A percentile compares a stretch with the other conserved stretches of the same genome.
Evolutionary conservation across 2,113 vertebrate species (phyloP).

Genomic region (Myiagra hebetior): DNA sequence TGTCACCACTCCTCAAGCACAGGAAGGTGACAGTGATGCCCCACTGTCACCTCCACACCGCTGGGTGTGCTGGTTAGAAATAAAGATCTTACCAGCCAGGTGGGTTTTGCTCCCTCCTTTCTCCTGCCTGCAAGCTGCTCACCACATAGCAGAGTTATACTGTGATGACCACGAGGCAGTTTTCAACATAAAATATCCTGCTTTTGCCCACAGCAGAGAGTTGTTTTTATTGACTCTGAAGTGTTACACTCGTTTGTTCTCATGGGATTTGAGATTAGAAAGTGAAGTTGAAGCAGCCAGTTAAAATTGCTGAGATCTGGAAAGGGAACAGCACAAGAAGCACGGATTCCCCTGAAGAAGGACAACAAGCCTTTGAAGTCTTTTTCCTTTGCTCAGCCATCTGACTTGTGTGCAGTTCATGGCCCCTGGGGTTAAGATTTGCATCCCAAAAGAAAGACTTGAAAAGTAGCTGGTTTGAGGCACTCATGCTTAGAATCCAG

Average conservation of each 20-base stretch:
- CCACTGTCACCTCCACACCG: accelerated
- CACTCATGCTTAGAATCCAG: neutral
- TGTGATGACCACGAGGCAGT: neutral
- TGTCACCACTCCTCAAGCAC: accelerated
- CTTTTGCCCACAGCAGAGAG: neutral
- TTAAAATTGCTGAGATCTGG: conserved; percentile 35
- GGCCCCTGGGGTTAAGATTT: conserved; percentile 47
- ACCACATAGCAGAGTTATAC: neutral
- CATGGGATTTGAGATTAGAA: neutral
- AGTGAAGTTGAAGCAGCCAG: conserved; percentile 1
- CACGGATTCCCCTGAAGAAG: conserved; percentile 23
- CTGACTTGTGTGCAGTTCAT: neutral
- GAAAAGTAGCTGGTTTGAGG: conserved; percentile 33
- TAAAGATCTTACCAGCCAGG: neutral
- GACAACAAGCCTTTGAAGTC: conserved; percentile 58
- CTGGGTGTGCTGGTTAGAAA: neutral
- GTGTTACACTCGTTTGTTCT: neutral
- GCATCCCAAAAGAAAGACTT: conserved; percentile 47
- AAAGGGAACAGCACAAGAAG: conserved; percentile 10
- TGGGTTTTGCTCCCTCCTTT: neutral
- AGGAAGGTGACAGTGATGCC: neutral
- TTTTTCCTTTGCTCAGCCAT: conserved; percentile 35
- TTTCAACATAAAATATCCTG: neutral
- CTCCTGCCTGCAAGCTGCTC: neutral
- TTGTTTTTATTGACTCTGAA: conserved; percentile 14